Evolutionary conservation across 2,888 invertebrate species (phyloP), one percentile per base, ranked within the genome.

Genomic region (Smittia aterrima): DNA sequence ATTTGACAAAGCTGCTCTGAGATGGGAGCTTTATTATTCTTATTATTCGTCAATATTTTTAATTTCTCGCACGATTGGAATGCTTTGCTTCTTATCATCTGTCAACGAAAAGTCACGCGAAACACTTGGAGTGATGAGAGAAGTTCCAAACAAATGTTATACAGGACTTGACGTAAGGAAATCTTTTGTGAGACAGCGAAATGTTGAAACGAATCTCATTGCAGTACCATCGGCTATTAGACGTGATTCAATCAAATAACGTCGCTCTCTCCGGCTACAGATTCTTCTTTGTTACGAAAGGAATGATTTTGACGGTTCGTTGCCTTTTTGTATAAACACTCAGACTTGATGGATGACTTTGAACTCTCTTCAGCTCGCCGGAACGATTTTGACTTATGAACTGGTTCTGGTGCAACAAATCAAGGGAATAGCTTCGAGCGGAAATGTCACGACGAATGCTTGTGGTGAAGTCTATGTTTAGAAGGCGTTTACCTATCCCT

Each of bases 271-370:
- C 74, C 2, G 74, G 74, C 16, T 64, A 22, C 24, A 20, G 22
- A 4, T 74, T 74, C 25, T 74, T 74, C 53, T 74, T 24, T 22
- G 66, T 74, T 6, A 66, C 74, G 13, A 64, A 32, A 38, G 54
- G 27, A 41, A 74, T 74, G 74, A 74, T 74, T 27, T 27, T 74
- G 7, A 54, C 74, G 22, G 72, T 72, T n/a, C 41, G 68, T 58
- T 58, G 58, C 16, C 16, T n/a, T 16, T 47, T 47, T n/a, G 13
- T 7, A 38, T 38, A 38, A 38, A n/a, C 16, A 58, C 47, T 47
- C 16, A 2, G 1, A n/a, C 47, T 2, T 18, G 18, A 58, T 58
- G 2, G n/a, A 47, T 58, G 22, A 58, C 7, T 13, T 20, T 22
- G 16, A 7, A 38, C 9, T 47, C 47, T 47, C 13, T 64, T 27